These are phyloP conservation scores for Diachasmimorpha longicaudata DNA, from an alignment of 1,140 invertebrate species.

Conservation along the genomic window DNA sequence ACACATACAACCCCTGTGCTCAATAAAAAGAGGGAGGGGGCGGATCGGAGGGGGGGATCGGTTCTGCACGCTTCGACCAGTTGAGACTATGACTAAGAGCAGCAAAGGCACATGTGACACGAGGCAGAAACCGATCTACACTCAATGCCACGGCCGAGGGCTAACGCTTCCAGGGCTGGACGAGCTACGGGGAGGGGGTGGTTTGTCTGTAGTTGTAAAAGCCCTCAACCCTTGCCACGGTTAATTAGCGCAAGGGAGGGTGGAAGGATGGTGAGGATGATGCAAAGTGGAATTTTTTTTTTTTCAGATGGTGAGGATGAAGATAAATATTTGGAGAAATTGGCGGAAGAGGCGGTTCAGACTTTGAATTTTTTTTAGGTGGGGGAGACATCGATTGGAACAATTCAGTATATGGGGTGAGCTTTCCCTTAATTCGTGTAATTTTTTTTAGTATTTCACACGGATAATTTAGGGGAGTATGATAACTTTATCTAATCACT, in stretches of 20 bases:
- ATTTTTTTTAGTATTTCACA: no score
- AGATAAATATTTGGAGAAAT: neutral
- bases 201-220: neutral
- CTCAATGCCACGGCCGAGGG: neutral
- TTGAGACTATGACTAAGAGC: constrained; percentile 46
- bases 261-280: neutral
- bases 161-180: neutral
- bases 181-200: neutral
- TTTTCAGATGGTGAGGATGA: neutral
- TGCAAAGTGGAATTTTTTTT: neutral
- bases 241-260: neutral
- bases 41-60: neutral
- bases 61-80: constrained; percentile 9
- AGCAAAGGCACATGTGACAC: constrained; percentile 38
- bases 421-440: no score
- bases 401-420: no score
- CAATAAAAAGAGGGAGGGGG: neutral
- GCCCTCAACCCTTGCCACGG: neutral
- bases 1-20: constrained; percentile 12
- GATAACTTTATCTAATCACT: no score
- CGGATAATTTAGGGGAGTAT: no score
- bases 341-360: neutral
- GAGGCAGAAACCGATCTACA: constrained; percentile 23
- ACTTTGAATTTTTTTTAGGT: neutral
- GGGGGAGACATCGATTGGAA: no score